Percentiles rank a stretch among this genome's conserved stretches.
These are phyloP conservation scores for Calliphora vicina DNA, from an alignment of 1,140 invertebrate species.

Conservation along the genomic window DNA sequence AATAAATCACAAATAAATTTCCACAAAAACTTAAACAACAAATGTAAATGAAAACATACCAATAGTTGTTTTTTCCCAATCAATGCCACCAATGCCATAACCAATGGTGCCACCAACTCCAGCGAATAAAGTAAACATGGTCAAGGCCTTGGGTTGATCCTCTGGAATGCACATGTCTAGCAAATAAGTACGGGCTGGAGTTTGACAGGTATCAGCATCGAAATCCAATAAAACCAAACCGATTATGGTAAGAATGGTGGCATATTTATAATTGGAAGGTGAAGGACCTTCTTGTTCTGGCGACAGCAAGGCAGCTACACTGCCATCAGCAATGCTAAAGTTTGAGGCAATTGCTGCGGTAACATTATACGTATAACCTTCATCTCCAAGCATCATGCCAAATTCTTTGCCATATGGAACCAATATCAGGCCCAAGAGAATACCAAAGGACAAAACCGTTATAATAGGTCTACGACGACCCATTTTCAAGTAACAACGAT, in stretches of 20 bases:
- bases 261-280: conserved; percentile 56
- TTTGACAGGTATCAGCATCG: conserved; percentile 86
- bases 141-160: conserved; percentile 81
- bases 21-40: not conserved
- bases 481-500: conserved; percentile 73
- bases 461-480: conserved; percentile 84
- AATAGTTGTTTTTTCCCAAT: conserved; percentile 78
- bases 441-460: conserved; percentile 76
- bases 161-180: conserved; percentile 80
- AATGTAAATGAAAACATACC: conserved; percentile 59
- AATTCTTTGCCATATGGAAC: conserved; percentile 80
- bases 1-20: not conserved
- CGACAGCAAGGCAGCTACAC: conserved; percentile 46
- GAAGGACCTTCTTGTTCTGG: conserved; percentile 28
- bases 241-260: conserved; percentile 79
- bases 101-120: conserved; percentile 84
- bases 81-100: conserved; percentile 80
- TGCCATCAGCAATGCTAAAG: conserved; percentile 13
- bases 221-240: conserved; percentile 86
- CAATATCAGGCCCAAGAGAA: conserved; percentile 72
- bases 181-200: conserved; percentile 82
- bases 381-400: conserved; percentile 74
- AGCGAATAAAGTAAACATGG: conserved; percentile 85
- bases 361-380: conserved; percentile 43
- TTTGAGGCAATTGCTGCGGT: conserved; percentile 16